Conservation (phyloP, 2,113 vertebrate genomes). For the Hyla sarda region DNA sequence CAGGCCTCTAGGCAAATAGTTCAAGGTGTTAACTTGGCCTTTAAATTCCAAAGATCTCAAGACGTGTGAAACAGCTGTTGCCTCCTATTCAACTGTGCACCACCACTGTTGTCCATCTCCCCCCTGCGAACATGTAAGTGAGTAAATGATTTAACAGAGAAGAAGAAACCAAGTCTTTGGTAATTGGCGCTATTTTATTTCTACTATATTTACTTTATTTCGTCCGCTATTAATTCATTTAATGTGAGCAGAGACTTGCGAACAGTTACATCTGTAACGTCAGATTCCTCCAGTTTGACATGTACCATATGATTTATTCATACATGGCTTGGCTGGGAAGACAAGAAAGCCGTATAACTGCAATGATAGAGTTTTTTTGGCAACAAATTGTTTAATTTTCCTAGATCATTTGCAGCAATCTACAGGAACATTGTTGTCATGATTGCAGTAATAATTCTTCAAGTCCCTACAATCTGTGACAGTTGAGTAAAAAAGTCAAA, state of each 20-base stretch:
- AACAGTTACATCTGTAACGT: background rate
- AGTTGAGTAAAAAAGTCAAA: slow-evolving; percentile 13
- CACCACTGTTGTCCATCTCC: no score
- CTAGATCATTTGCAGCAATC: background rate
- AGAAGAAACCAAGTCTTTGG: no score
- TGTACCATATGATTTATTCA: background rate
- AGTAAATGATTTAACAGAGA: no score
- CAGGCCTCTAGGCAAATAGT: no score
- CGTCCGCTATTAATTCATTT: no score
- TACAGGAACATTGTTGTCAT: background rate
- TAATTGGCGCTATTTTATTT: no score
- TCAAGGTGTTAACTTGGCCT: no score
- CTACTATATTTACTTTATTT: no score
- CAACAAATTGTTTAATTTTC: background rate
- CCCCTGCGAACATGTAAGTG: no score
- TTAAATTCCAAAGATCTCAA: no score
- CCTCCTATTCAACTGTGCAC: no score
- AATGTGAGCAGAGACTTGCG: background rate
- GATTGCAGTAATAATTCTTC: background rate
- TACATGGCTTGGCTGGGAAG: background rate
- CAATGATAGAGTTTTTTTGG: background rate
- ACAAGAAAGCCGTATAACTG: background rate
- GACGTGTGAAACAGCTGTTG: no score
- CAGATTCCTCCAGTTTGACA: background rate
- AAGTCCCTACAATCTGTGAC: background rate